Conservation (phyloP, 2,797 vertebrate genomes). For the Bradypus variegatus region DNA sequence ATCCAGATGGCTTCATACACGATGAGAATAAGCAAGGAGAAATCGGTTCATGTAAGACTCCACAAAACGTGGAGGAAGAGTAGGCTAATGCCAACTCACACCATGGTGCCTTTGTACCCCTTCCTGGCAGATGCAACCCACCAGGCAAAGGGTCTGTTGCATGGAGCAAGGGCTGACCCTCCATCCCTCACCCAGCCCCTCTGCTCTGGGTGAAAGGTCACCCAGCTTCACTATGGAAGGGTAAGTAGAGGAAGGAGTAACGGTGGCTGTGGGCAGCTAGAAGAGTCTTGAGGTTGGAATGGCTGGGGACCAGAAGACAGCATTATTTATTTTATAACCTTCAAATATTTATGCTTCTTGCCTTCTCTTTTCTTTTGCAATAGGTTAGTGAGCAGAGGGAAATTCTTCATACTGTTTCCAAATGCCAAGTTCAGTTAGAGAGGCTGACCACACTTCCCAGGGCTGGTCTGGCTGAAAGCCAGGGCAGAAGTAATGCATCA, state of each 20-base stretch:
- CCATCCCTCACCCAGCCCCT: not conserved
- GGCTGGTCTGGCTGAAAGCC: constrained; percentile 39
- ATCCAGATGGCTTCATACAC: not conserved
- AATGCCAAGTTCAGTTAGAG: constrained; percentile 53
- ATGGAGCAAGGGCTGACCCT: not conserved
- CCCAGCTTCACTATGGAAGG: not conserved
- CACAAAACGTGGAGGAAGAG: not conserved
- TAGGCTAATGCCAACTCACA: not conserved
- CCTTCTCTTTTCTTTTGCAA: constrained; percentile 40
- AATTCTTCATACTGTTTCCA: constrained; percentile 40
- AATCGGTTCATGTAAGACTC: not conserved
- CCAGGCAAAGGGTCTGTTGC: not conserved
- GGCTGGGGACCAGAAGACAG: not conserved
- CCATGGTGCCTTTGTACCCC: not conserved
- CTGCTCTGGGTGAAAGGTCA: no score
- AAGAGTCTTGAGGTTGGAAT: not conserved
- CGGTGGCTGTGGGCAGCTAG: not conserved
- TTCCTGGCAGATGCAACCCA: no score
- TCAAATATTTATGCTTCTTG: constrained; percentile 23
- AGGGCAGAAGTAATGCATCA: constrained; percentile 46
- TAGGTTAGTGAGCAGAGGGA: constrained; percentile 40
- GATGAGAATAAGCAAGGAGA: not conserved
- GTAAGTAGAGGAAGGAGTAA: not conserved
- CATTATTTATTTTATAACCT: constrained; percentile 40
- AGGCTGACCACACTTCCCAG: constrained; percentile 12